Evolutionary conservation across 2,888 invertebrate genomes (phyloP).

Genomic region (Sarcophaga caerulescens): DNA sequence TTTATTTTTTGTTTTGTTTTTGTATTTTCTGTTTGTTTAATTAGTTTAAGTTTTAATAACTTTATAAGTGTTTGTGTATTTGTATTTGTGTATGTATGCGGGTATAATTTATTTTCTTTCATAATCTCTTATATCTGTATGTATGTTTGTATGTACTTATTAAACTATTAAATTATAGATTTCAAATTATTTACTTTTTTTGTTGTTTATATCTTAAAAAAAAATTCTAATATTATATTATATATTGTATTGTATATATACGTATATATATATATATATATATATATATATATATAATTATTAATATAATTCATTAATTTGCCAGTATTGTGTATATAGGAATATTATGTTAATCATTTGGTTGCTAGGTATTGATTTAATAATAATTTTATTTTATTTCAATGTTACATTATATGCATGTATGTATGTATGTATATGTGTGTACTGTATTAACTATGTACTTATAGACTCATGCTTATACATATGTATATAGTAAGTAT

Average conservation of each 20-base stretch:
- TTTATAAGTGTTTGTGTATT: conserved; percentile 32
- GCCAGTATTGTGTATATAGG: conserved; percentile 74
- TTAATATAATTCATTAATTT: conserved; percentile 41
- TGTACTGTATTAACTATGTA: conserved; percentile 66
- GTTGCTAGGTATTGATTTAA: conserved; percentile 68
- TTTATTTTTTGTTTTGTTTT: conserved; percentile 47
- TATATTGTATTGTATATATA: not conserved
- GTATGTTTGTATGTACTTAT: conserved; percentile 45
- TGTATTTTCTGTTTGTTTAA: conserved; percentile 24
- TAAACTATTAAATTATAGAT: not conserved
- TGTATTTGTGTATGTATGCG: conserved; percentile 23
- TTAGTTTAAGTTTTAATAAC: conserved; percentile 24
- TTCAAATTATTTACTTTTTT: not conserved
- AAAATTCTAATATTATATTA: not conserved
- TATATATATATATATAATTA: conserved; percentile 55
- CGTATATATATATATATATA: conserved; percentile 39
- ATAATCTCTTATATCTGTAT: conserved; percentile 28
- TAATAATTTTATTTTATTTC: conserved; percentile 61
- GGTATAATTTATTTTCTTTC: not conserved
- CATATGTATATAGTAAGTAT: not conserved
- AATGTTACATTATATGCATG: conserved; percentile 65
- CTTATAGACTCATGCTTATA: not conserved
- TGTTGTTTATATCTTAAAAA: not conserved
- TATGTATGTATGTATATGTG: conserved; percentile 43
- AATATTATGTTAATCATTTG: conserved; percentile 74